These are phyloP conservation scores for Pygoscelis adeliae DNA, from an alignment of 2,113 vertebrate species.

Conservation along the genomic window DNA sequence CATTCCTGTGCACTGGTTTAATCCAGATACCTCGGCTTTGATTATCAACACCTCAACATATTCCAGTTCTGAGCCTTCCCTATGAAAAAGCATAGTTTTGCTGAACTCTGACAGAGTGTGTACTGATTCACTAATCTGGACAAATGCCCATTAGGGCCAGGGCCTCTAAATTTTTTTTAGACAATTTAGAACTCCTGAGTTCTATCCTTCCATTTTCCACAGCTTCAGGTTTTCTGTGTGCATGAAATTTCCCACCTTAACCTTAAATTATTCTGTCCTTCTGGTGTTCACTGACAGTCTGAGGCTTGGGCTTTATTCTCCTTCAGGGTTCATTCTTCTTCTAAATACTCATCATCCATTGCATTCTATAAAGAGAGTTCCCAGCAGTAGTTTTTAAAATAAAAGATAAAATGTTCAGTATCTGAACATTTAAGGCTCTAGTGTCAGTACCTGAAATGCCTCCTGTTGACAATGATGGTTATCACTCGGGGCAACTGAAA, in stretches of 20 bases:
- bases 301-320: constrained; percentile 72
- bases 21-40: background rate
- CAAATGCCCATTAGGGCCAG: background rate
- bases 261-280: constrained; percentile 71
- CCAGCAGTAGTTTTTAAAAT: constrained; percentile 80
- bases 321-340: constrained; percentile 70
- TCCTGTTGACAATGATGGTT: constrained; percentile 79
- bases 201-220: constrained; percentile 3
- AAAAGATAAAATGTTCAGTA: constrained; percentile 74
- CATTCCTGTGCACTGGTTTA: background rate
- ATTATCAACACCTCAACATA: background rate
- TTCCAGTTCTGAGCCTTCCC: background rate
- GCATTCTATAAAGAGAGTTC: constrained; percentile 75
- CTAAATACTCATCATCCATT: constrained; percentile 75
- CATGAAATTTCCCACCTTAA: constrained; percentile 39
- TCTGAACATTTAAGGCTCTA: constrained; percentile 72
- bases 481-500: constrained; percentile 70
- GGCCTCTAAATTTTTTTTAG: background rate
- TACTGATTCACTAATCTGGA: background rate
- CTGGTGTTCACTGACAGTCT: constrained; percentile 50
- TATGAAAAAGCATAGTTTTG: background rate
- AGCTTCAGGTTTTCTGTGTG: constrained; percentile 13
- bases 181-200: background rate
- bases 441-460: constrained; percentile 74
- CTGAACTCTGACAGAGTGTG: background rate